A percentile compares a stretch with the other conserved stretches of the same genome.
These are phyloP conservation scores for Rhagonycha lutea DNA, from an alignment of 2,888 invertebrate genomes.

Conservation along the genomic window DNA sequence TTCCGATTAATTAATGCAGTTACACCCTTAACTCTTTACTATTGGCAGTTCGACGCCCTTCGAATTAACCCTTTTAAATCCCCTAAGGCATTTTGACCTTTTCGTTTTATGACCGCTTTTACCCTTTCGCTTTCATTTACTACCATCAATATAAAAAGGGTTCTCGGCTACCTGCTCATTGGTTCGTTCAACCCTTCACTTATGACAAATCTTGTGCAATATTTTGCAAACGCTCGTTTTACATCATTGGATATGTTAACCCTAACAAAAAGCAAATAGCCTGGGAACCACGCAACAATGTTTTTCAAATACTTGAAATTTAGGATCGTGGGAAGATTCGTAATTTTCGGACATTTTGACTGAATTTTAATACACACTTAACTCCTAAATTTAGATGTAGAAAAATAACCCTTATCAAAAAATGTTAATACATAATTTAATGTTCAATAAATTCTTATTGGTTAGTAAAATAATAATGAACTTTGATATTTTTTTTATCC, in stretches of 20 bases:
- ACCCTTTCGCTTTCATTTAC: slow-evolving; percentile 41
- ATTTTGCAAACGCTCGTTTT: slow-evolving; percentile 25
- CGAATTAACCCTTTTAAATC: slow-evolving; percentile 27
- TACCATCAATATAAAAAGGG: slow-evolving; percentile 37
- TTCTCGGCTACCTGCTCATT: slow-evolving; percentile 40
- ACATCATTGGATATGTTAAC: slow-evolving; percentile 41
- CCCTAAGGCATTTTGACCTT: slow-evolving; percentile 20
- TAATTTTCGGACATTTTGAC: neutral
- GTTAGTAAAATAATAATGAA: neutral
- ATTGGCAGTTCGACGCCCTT: slow-evolving; percentile 39
- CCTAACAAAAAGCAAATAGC: slow-evolving; percentile 31
- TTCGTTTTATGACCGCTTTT: slow-evolving; percentile 25
- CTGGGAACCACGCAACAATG: slow-evolving; percentile 16
- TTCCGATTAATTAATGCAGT: slow-evolving; percentile 38
- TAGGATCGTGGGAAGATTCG: slow-evolving; percentile 23
- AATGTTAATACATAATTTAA: neutral
- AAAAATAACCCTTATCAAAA: neutral
- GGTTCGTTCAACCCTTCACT: slow-evolving; percentile 35
- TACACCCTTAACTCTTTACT: slow-evolving; percentile 41
- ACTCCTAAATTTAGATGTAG: neutral
- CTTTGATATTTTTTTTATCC: neutral
- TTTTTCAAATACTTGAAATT: slow-evolving; percentile 14
- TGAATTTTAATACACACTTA: neutral
- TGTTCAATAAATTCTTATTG: neutral
- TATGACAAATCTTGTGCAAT: slow-evolving; percentile 26